Base-by-base conservation (phyloP, 1,140 invertebrate species). In the Sipha flava region DNA sequence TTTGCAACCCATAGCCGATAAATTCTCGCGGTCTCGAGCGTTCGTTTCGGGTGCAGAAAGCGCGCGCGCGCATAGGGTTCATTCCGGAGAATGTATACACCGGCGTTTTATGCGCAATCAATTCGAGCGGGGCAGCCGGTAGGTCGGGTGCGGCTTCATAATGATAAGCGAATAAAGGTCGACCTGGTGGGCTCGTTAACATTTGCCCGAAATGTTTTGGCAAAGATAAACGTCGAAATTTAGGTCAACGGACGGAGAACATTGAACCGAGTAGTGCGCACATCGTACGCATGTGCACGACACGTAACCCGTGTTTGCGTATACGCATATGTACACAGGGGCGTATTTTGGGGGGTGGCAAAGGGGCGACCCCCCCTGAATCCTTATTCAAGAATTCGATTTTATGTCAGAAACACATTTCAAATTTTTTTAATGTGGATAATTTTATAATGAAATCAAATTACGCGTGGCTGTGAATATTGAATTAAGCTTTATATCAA, bases 91-190 rank as follows among this genome's bases (percentile, higher is more conserved):
- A 75, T 49, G 72, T 47, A 75, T 52, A 75, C n/a, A n/a, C 72
- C 72, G 12, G 49, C 31, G 54, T 75, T 75, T 57, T 52, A 75
- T 75, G 72, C 45, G 37, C 72, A 75, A 75, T 75, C 72, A 34
- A 52, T 72, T 72, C 29, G 18, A 14, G n/a, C 26, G 26, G 37
- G 43, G 68, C 49, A 21, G n/a, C n/a, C n/a, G n/a, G n/a, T n/a
- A n/a, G n/a, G n/a, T n/a, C n/a, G n/a, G n/a, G n/a, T n/a, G n/a
- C n/a, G n/a, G n/a, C n/a, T n/a, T n/a, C 34, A 34, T 52, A 52
- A 75, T 75, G 72, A 75, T 75, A 75, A 75, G 49, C 49, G n/a
- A 14, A 49, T 16, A 75, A 75, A 75, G 72, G 72, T 75, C 72
- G 72, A 54, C 72, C 64, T 40, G 37, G 45, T n/a, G 72, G 40